These are phyloP conservation scores for Procambarus clarkii DNA, from an alignment of 1,140 invertebrate genomes.

Conservation along the genomic window DNA sequence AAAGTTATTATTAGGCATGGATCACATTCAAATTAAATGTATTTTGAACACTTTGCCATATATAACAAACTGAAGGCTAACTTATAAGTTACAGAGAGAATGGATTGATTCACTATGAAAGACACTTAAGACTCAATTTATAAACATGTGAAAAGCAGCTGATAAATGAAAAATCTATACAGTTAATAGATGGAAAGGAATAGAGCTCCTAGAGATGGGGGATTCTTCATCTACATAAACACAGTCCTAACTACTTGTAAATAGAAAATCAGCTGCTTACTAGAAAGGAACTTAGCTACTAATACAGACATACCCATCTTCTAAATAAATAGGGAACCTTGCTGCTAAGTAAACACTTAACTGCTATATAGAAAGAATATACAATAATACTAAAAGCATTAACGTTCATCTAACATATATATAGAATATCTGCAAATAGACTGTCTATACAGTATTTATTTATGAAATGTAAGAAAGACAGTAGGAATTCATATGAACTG, in stretches of 20 bases:
- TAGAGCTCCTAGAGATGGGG: not conserved
- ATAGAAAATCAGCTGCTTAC: not conserved
- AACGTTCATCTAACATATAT: not conserved
- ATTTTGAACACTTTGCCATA: not conserved
- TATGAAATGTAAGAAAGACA: not conserved
- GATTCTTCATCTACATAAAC: not conserved
- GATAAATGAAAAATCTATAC: not conserved
- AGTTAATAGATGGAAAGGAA: not conserved
- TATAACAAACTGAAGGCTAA: not conserved
- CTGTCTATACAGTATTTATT: not conserved
- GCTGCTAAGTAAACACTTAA: not conserved
- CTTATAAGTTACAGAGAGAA: not conserved
- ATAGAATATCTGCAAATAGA: not conserved
- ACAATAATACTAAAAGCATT: not conserved
- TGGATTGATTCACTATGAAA: not conserved
- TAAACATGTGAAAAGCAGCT: not conserved
- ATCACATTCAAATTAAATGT: not conserved
- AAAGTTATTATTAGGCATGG: not conserved
- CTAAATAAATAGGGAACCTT: not conserved
- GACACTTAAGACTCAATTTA: not conserved
- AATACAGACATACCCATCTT: not conserved
- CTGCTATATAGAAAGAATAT: not conserved
- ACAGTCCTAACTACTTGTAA: not conserved
- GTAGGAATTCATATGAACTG: not conserved
- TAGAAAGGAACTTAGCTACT: not conserved